Conservation (phyloP, 2,888 invertebrate genomes). For the Drosophila anomalata region DNA sequence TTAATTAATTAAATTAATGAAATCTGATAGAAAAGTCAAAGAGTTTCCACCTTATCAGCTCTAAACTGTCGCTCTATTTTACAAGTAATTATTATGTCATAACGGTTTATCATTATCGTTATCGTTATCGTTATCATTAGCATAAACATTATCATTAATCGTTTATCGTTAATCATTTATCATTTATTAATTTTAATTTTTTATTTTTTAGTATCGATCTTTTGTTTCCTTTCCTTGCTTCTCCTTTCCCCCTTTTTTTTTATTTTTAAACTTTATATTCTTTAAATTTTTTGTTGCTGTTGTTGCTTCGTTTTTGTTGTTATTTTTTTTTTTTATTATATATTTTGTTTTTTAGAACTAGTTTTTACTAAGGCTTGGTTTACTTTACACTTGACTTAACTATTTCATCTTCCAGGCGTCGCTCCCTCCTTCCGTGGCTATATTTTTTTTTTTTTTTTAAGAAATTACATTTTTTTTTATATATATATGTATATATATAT, state of each 20-base stretch:
- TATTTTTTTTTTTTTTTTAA: slow-evolving; percentile 50
- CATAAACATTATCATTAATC: slow-evolving; percentile 57
- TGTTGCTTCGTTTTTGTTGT: slow-evolving; percentile 17
- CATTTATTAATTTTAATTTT: slow-evolving; percentile 43
- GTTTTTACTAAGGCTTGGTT: slow-evolving; percentile 76
- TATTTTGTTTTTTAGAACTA: slow-evolving; percentile 56
- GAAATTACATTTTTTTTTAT: slow-evolving; percentile 59
- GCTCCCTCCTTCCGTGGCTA: slow-evolving; percentile 7
- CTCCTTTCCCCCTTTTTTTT: slow-evolving; percentile 1
- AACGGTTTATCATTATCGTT: slow-evolving; percentile 60
- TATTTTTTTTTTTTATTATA: slow-evolving; percentile 16
- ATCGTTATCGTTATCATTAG: slow-evolving; percentile 42
- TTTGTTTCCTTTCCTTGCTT: slow-evolving; percentile 6
- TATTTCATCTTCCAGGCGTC: slow-evolving; percentile 14
- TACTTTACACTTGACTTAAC: slow-evolving; percentile 71
- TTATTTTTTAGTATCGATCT: slow-evolving; percentile 36
- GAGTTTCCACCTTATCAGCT: slow-evolving; percentile 23
- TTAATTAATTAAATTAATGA: slow-evolving; percentile 38
- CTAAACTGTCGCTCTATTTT: slow-evolving; percentile 59
- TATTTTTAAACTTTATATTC: slow-evolving; percentile 16
- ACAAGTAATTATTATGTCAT: slow-evolving; percentile 62
- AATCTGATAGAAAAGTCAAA: slow-evolving; percentile 47
- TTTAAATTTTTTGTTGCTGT: slow-evolving; percentile 13
- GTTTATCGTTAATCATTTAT: not conserved
- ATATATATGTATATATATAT: slow-evolving; percentile 50